phyloP scores from a whole-genome alignment of 1,140 invertebrate species.

The Drosophila sproati region DNA sequence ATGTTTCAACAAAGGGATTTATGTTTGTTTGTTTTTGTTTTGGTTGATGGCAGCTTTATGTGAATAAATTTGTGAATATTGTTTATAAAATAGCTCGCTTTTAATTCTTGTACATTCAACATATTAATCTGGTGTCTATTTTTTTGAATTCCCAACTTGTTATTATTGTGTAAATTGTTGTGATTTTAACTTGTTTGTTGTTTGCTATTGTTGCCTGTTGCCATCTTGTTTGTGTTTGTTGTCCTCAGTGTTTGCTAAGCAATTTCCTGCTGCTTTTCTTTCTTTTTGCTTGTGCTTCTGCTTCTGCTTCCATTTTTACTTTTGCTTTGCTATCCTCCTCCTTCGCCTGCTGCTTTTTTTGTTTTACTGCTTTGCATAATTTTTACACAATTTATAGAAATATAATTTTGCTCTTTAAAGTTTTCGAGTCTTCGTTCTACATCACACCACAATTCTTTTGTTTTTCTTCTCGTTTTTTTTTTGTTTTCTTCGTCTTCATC shows the following conservation, averaged over 20 bases:
- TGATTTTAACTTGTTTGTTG: conserved; percentile 12
- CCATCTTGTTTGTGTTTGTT: conserved; percentile 43
- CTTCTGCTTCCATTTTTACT: conserved; percentile 32
- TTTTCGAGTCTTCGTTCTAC: conserved; percentile 72
- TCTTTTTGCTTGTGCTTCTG: not conserved
- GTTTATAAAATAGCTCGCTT: conserved; percentile 73
- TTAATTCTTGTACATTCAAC: conserved; percentile 62
- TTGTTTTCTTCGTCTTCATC: conserved; percentile 14
- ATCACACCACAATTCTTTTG: conserved; percentile 60
- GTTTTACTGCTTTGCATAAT: conserved; percentile 21
- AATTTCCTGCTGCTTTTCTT: conserved; percentile 32
- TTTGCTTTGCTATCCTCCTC: not conserved
- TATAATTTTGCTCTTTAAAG: conserved; percentile 65
- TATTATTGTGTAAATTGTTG: not conserved
- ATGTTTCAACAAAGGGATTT: conserved; percentile 31
- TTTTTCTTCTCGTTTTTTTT: conserved; percentile 22
- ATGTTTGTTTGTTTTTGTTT: conserved; percentile 38
- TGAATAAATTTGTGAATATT: conserved; percentile 57
- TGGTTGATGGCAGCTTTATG: conserved; percentile 73
- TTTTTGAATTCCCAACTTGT: conserved; percentile 36
- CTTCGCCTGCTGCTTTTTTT: not conserved
- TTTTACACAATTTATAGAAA: conserved; percentile 67
- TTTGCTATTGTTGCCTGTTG: conserved; percentile 63
- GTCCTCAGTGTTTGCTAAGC: conserved; percentile 67
- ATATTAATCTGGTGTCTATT: not conserved